A percentile compares a stretch with the other conserved stretches of the same genome.
phyloP scores from a whole-genome alignment of 2,797 vertebrate species.

The Lophius americanus region DNA sequence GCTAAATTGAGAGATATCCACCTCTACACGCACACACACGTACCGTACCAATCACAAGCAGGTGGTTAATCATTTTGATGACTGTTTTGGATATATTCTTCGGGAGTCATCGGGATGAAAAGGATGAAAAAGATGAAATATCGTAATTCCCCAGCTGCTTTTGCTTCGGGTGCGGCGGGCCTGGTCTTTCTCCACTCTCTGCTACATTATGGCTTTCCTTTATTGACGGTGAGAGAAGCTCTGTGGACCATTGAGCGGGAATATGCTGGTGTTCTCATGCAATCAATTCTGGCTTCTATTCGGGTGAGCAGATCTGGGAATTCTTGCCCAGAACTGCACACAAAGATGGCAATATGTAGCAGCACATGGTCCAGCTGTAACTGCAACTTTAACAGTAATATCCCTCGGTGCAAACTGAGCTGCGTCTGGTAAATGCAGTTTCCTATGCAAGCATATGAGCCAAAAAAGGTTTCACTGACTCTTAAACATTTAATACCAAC shows the following conservation, averaged over 20 bases:
- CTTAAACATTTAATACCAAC: too few relatives aligned
- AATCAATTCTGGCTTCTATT: conserved; percentile 31
- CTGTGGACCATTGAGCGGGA: conserved; percentile 35
- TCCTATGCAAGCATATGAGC: not conserved
- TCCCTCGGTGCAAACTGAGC: conserved; percentile 14
- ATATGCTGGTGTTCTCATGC: conserved; percentile 51
- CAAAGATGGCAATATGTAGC: conserved; percentile 42
- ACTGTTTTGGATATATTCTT: conserved; percentile 43
- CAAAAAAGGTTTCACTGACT: not conserved
- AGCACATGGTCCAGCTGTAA: conserved; percentile 10
- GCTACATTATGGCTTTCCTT: conserved; percentile 42
- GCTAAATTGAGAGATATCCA: conserved; percentile 16
- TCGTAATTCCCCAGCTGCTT: conserved; percentile 22
- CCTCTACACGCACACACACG: conserved; percentile 9
- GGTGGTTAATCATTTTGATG: conserved; percentile 30
- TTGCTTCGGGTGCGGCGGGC: conserved; percentile 23
- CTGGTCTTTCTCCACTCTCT: conserved; percentile 43
- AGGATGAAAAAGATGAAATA: conserved; percentile 34
- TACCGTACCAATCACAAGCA: conserved; percentile 7
- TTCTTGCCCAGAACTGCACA: conserved; percentile 36
- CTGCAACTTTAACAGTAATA: conserved; percentile 23
- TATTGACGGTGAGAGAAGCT: conserved; percentile 45
- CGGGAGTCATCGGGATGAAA: conserved; percentile 24
- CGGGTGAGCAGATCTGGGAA: conserved; percentile 53
- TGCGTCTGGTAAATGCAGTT: not conserved